phyloP scores from a whole-genome alignment of 2,113 vertebrate species.

The Emydocephalus ijimae region DNA sequence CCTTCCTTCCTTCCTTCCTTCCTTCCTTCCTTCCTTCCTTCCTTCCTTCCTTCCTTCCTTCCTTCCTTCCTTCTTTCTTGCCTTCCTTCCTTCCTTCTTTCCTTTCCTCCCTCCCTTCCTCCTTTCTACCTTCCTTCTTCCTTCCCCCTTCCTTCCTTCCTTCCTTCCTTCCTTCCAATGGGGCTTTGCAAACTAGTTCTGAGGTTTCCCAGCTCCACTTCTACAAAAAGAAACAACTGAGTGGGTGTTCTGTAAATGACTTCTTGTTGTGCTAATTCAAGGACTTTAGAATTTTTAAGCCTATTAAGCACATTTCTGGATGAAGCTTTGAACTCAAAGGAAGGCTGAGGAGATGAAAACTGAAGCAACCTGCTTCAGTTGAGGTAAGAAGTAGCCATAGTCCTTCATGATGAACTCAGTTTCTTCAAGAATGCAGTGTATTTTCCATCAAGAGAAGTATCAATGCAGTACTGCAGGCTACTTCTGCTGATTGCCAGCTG shows the following conservation, averaged over 20 bases:
- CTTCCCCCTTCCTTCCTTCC: too few species aligned
- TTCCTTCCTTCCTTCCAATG: background rate
- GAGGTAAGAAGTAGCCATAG: background rate
- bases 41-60: fast-evolving
- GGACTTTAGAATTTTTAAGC: background rate
- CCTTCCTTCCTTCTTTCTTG: fast-evolving
- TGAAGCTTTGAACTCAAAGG: background rate
- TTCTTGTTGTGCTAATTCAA: background rate
- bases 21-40: fast-evolving
- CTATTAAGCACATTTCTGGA: background rate
- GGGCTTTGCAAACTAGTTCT: background rate
- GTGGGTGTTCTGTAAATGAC: too few species aligned
- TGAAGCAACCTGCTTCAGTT: background rate
- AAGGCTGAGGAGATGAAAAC: background rate
- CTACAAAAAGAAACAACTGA: background rate
- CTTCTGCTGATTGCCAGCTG: too few species aligned
- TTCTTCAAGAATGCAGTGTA: background rate
- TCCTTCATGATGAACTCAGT: background rate
- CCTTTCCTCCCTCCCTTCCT: too few species aligned
- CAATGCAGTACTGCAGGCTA: background rate
- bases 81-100: too few species aligned
- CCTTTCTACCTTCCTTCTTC: too few species aligned
- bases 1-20: too few species aligned
- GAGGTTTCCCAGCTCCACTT: background rate
- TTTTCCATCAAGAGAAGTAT: background rate